Conservation (phyloP, 2,888 invertebrate genomes). For the Taphrorychus bicolor region DNA sequence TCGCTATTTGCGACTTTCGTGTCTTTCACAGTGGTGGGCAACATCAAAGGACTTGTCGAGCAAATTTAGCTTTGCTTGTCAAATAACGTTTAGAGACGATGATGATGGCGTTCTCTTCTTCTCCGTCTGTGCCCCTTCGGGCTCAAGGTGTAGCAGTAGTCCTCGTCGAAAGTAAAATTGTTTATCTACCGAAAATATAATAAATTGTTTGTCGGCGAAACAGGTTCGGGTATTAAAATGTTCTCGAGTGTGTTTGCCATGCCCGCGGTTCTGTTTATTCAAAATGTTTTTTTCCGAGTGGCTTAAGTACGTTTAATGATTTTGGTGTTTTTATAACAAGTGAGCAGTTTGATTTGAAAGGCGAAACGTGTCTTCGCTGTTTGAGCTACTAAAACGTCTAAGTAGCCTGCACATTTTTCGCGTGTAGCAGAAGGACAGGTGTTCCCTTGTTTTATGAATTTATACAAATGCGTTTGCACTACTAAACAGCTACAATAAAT, state of each 20-base stretch:
- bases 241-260: slow-evolving; percentile 25
- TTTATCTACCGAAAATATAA: slow-evolving; percentile 21
- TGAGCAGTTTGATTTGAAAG: background rate
- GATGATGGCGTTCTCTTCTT: slow-evolving; percentile 8
- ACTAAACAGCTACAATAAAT: background rate
- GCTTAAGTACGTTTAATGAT: background rate
- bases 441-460: background rate
- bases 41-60: slow-evolving; percentile 34
- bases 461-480: background rate
- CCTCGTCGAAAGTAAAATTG: slow-evolving; percentile 16
- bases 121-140: slow-evolving; percentile 14
- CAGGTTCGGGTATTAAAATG: slow-evolving; percentile 26
- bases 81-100: slow-evolving; percentile 24
- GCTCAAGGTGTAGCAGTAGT: slow-evolving; percentile 10
- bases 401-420: background rate
- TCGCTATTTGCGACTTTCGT: slow-evolving; percentile 30
- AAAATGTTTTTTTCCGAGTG: background rate
- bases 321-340: background rate
- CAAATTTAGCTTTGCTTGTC: slow-evolving; percentile 29
- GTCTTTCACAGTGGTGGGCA: slow-evolving; percentile 26
- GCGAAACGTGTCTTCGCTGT: background rate
- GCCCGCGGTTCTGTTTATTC: slow-evolving; percentile 13
- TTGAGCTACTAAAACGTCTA: background rate
- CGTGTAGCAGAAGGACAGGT: background rate
- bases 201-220: slow-evolving; percentile 27